These are phyloP conservation scores for Halcyon leucocephala DNA, from an alignment of 2,797 vertebrate genomes.

Conservation along the genomic window DNA sequence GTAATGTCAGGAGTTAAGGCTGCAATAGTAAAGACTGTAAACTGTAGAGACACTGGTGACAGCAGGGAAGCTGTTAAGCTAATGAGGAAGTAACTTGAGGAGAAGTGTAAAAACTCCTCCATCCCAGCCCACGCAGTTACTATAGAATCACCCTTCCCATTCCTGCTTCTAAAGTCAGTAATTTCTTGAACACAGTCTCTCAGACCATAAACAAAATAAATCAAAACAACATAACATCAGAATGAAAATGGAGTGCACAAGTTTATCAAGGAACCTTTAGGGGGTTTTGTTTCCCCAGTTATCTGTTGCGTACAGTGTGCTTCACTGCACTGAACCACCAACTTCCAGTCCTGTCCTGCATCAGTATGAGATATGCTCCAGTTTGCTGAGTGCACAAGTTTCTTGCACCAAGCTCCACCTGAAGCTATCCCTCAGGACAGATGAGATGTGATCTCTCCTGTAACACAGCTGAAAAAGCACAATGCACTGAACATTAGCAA, in stretches of 20 bases:
- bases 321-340: rapidly evolving
- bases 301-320: rapidly evolving
- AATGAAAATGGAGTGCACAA: neutral
- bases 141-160: neutral
- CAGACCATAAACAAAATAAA: neutral
- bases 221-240: neutral
- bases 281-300: neutral
- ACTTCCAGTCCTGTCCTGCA: neutral
- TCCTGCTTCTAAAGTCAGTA: neutral
- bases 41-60: neutral
- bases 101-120: neutral
- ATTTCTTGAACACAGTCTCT: neutral
- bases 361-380: neutral
- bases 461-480: neutral
- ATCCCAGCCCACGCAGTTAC: neutral
- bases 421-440: neutral
- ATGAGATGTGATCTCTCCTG: neutral
- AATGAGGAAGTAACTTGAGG: constrained; percentile 34
- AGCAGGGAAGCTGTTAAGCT: neutral
- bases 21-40: constrained; percentile 16
- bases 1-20: neutral
- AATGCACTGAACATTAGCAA: too few species aligned
- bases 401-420: neutral
- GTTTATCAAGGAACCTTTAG: neutral
- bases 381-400: neutral